These are phyloP conservation scores for Diaperis boleti DNA, from an alignment of 2,888 invertebrate genomes.

Conservation along the genomic window DNA sequence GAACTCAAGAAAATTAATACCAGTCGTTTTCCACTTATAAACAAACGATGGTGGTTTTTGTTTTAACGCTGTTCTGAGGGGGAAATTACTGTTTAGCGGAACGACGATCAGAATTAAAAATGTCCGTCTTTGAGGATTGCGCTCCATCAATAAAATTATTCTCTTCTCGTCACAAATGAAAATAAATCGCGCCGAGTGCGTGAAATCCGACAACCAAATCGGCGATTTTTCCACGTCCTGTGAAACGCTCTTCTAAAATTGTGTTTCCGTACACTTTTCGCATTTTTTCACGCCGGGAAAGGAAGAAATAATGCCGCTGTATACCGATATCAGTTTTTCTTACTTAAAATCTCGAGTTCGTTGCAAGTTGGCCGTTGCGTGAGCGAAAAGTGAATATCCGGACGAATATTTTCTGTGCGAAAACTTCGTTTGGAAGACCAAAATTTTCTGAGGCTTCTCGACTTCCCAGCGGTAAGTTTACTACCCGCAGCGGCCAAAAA, in stretches of 20 bases:
- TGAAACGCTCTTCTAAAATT: conserved; percentile 22
- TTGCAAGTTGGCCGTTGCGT: conserved; percentile 11
- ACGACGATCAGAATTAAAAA: conserved; percentile 25
- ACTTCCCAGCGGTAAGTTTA: too few species aligned
- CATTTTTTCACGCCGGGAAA: conserved; percentile 8
- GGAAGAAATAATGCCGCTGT: conserved; percentile 26
- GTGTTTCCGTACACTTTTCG: conserved; percentile 18
- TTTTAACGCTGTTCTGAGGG: conserved; percentile 7
- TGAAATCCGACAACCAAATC: conserved; percentile 39
- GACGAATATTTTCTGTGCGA: too few species aligned
- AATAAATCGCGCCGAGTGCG: conserved; percentile 39
- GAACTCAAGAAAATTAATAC: conserved; percentile 19
- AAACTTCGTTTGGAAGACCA: too few species aligned
- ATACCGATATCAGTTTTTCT: conserved; percentile 33
- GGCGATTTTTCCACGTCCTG: conserved; percentile 54
- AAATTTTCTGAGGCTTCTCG: too few species aligned
- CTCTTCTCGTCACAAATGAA: conserved; percentile 29
- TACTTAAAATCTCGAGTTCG: conserved; percentile 26
- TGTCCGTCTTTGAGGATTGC: too few species aligned
- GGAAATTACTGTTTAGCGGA: conserved; percentile 13
- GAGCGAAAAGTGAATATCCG: too few species aligned
- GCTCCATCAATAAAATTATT: conserved; percentile 31
- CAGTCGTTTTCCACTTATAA: conserved; percentile 17
- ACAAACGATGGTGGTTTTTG: conserved; percentile 19
- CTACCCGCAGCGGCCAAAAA: too few species aligned